Conservation (phyloP, 2,888 invertebrate genomes). For the Terebella lapidaria region DNA sequence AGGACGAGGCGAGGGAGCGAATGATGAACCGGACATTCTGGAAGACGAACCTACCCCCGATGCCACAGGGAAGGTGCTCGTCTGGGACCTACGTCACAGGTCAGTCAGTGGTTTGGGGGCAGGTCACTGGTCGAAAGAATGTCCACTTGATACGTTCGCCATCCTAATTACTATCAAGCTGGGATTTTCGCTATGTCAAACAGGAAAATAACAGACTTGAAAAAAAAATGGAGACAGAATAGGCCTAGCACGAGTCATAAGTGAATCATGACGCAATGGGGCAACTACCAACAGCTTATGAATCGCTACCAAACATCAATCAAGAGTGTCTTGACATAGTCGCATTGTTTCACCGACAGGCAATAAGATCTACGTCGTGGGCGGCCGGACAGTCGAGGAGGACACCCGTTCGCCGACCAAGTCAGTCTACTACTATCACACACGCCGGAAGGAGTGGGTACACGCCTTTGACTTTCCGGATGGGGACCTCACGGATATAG, state of each 20-base stretch:
- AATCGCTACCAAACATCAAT: too few species aligned
- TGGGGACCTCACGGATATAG: background rate
- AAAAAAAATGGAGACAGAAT: too few species aligned
- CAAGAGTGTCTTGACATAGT: too few species aligned
- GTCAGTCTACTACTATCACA: constrained; percentile 3
- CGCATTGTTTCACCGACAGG: background rate
- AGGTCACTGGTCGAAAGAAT: too few species aligned
- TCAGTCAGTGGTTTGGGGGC: too few species aligned
- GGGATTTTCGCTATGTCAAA: too few species aligned
- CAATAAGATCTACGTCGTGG: constrained; percentile 3
- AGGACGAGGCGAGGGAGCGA: background rate
- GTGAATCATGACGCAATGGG: too few species aligned
- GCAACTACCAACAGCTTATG: too few species aligned
- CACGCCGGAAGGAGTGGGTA: background rate
- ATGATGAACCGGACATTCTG: background rate
- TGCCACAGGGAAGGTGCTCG: background rate
- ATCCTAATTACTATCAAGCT: too few species aligned
- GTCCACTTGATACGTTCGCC: too few species aligned
- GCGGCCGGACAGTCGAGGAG: constrained; percentile 3
- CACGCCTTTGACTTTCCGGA: background rate
- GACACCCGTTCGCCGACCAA: background rate
- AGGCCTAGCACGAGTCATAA: too few species aligned
- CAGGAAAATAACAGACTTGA: too few species aligned
- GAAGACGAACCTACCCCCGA: background rate
- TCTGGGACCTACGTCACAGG: background rate